Evolutionary conservation across 2,888 invertebrate genomes (phyloP), one percentile per base, ranked within the genome.

Genomic region (Cartodere bifasciata): DNA sequence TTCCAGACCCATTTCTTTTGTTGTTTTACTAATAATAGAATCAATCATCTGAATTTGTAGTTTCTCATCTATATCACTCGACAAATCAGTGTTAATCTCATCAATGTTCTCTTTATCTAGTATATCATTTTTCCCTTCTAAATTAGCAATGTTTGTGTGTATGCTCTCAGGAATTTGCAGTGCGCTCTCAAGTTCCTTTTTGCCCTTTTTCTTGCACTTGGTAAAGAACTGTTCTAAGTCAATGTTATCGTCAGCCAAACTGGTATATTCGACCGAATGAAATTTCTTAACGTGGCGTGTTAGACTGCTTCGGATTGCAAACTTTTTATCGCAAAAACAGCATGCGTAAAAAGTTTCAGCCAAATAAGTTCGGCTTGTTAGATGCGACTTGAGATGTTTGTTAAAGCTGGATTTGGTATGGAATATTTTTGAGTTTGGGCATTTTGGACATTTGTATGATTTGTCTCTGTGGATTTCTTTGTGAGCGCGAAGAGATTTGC

Each of bases 281-380:
- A 40, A 41, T 20, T 38, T 45, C 24, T 45, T 47, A 11, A 60
- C 41, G 41, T 62, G 62, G 13, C 57, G 44, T 26, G 45, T 38
- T 13, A 61, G 35, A 4, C 58, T 60, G 37, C 50, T 49, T 20
- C 46, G 47, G 16, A 55, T 38, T 44, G 60, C 59, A 28, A 61
- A 47, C 16, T 46, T 45, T 21, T 46, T 50, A 5, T 46, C 36
- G 35, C 60, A 60, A 24, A 52, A 42, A 4, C 52, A 51, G 40
- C 60, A 60, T 6, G 43, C 32, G 28, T 39, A 22, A 7, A 23
- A 5, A 11, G 11, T 6, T 16, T 16, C 6, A 11, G 26, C n/a
- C 16, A 14, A 26, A 10, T 31, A 17, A 13, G 33, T 26, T 16
- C 25, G 35, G 25, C 25, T 29, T 16, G 14, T 39, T 6, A 26